Evolutionary conservation across 2,797 vertebrate genomes (phyloP).

Genomic region (Parambassis ranga): DNA sequence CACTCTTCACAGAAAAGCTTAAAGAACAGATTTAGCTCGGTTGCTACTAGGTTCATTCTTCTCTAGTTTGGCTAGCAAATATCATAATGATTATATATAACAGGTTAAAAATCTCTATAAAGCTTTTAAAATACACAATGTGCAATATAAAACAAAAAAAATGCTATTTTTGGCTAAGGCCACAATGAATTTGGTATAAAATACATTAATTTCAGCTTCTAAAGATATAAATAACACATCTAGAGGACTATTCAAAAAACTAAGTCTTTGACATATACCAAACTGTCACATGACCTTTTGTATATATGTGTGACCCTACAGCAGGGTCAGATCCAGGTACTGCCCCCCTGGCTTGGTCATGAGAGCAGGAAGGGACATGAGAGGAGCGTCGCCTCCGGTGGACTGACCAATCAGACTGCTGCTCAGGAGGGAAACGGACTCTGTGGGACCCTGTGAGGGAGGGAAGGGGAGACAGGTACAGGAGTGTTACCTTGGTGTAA

Average conservation of each 20-base stretch:
- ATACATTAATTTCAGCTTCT: constrained; percentile 77
- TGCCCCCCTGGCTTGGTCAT: constrained; percentile 74
- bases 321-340: constrained; percentile 75
- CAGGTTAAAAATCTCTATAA: constrained; percentile 65
- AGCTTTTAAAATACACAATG: constrained; percentile 79
- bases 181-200: constrained; percentile 79
- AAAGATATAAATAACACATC: constrained; percentile 81
- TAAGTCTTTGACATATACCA: constrained; percentile 56
- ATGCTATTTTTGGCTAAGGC: constrained; percentile 71
- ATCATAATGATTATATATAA: constrained; percentile 55
- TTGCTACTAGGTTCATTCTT: constrained; percentile 53
- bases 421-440: constrained; percentile 74
- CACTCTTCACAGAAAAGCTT: constrained; percentile 70
- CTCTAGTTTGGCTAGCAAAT: constrained; percentile 62
- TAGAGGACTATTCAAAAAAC: constrained; percentile 61
- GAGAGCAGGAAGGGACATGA: constrained; percentile 73
- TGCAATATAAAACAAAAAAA: constrained; percentile 81
- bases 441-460: constrained; percentile 66
- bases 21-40: constrained; percentile 43
- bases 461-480: background rate
- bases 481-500: background rate
- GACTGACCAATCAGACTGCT: constrained; percentile 71
- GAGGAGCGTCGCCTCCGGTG: constrained; percentile 68
- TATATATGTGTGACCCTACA: constrained; percentile 63
- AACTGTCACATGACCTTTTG: constrained; percentile 52